Conservation (phyloP, 2,888 invertebrate species). For the Eilema griseolum region DNA sequence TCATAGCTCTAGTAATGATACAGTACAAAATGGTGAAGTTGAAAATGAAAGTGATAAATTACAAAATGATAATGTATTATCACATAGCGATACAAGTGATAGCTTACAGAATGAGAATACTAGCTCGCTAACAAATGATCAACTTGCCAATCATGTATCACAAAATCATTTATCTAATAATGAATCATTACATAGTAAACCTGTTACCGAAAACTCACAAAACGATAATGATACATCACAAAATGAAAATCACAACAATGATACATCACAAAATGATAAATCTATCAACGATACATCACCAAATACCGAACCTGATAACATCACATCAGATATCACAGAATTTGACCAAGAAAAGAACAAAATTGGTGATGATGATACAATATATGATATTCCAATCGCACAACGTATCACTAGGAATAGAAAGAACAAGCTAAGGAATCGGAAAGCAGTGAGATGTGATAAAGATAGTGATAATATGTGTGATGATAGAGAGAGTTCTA, state of each 20-base stretch:
- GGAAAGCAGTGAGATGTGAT: conserved; percentile 16
- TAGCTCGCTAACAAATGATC: too few species aligned
- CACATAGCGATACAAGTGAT: too few species aligned
- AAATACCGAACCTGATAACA: background rate
- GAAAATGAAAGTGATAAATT: background rate
- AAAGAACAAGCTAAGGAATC: background rate
- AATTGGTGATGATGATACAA: background rate
- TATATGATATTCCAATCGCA: conserved; percentile 7
- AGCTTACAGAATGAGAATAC: background rate
- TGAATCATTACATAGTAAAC: too few species aligned
- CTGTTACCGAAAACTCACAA: background rate
- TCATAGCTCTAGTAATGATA: conserved; percentile 19
- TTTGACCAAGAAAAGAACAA: background rate
- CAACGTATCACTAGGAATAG: background rate
- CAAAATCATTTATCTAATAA: too few species aligned
- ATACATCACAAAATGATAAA: background rate
- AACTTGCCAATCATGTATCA: too few species aligned
- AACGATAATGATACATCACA: background rate
- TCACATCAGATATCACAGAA: background rate
- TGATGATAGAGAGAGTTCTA: background rate
- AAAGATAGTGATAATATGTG: conserved; percentile 12
- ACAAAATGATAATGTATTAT: background rate
- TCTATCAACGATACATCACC: background rate
- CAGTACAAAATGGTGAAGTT: background rate
- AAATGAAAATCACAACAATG: background rate